These are phyloP conservation scores for Bufotes viridis DNA, from an alignment of 2,797 vertebrate genomes.

Conservation along the genomic window DNA sequence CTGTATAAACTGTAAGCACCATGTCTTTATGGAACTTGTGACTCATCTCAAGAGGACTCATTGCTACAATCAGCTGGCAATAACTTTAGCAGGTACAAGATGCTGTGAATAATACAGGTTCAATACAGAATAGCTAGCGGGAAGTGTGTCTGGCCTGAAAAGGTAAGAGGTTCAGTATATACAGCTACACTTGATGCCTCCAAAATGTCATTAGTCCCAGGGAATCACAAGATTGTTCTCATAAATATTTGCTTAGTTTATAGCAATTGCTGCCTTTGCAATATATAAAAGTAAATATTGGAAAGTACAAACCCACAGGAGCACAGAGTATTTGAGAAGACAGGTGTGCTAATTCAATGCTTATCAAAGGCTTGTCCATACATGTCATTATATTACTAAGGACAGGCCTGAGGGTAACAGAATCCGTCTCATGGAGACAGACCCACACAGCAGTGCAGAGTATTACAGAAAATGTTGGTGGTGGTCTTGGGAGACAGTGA, in stretches of 20 bases:
- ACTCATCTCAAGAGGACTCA: constrained; percentile 21
- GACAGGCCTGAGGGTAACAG: background rate
- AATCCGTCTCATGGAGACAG: background rate
- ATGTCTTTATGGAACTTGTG: constrained; percentile 24
- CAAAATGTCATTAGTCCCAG: background rate
- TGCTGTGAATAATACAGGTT: constrained; percentile 14
- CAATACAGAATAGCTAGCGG: background rate
- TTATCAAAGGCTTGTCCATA: background rate
- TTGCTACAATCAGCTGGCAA: constrained; percentile 22
- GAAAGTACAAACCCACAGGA: background rate
- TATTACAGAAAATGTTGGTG: background rate
- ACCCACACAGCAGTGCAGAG: background rate
- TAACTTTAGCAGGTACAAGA: constrained; percentile 8
- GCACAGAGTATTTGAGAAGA: background rate
- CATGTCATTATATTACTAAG: background rate
- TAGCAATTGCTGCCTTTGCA: background rate
- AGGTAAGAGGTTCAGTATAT: background rate
- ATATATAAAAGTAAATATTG: background rate
- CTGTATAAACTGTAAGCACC: constrained; percentile 11
- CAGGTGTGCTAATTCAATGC: background rate
- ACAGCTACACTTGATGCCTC: background rate
- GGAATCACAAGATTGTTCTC: background rate
- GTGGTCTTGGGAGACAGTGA: background rate
- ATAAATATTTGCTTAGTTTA: background rate
- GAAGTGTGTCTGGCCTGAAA: background rate